Percentiles rank a stretch among this genome's conserved stretches.
phyloP scores from a whole-genome alignment of 2,797 vertebrate species.

The Gallirallus australis region DNA sequence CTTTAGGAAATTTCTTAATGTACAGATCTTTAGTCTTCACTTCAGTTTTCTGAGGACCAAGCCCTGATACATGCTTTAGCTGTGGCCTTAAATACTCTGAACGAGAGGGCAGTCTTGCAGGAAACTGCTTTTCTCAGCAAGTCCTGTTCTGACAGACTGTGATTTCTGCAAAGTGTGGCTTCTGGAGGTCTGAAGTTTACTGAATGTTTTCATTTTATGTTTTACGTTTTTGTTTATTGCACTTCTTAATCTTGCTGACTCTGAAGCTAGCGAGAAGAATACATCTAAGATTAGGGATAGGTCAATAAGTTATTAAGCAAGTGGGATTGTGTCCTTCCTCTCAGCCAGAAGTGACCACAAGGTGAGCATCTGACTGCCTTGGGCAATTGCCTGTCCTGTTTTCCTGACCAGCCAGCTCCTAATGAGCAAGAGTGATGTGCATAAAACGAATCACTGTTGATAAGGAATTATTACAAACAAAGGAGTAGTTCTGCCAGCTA shows the following conservation, averaged over 20 bases:
- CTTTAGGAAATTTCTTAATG: not conserved
- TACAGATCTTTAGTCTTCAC: not conserved
- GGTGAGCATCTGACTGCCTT: not conserved
- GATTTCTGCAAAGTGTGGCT: not conserved
- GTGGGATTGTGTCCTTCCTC: not conserved
- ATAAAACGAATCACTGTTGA: not conserved
- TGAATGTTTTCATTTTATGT: not conserved
- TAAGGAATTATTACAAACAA: not conserved
- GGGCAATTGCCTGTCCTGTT: not conserved
- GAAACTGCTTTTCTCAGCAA: not conserved
- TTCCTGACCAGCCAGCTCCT: not conserved
- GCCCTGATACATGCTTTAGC: not conserved
- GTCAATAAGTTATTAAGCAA: not conserved
- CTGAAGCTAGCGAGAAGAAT: not conserved
- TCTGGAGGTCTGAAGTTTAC: not conserved
- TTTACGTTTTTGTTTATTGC: not conserved
- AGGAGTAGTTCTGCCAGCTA: not conserved
- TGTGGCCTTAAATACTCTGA: not conserved
- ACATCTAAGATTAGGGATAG: not conserved
- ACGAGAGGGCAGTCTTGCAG: not conserved
- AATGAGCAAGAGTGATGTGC: not conserved
- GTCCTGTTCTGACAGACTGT: not conserved
- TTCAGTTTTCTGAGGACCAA: not conserved
- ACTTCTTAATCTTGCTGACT: not conserved
- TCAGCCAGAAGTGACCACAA: not conserved